Percentiles rank a stretch among this genome's conserved stretches.
Evolutionary conservation across 1,140 invertebrate species (phyloP).

Genomic region (Brachionus asplanchnoidis): DNA sequence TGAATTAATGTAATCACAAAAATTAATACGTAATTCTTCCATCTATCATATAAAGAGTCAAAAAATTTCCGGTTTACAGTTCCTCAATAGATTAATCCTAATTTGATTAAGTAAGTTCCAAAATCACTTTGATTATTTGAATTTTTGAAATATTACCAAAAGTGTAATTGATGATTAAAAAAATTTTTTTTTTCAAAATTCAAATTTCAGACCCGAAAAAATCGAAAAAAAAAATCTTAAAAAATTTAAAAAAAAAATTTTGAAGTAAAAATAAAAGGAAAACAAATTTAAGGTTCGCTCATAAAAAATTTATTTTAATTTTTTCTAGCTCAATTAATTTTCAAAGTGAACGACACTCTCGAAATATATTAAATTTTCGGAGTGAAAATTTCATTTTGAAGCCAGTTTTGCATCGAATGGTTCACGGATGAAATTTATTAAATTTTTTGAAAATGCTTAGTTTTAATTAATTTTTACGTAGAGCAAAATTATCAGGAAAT

Average conservation of each 20-base stretch:
- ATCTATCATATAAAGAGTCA: not conserved
- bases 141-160: not conserved
- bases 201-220: too few relatives aligned
- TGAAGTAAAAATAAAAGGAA: too few relatives aligned
- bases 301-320: too few relatives aligned
- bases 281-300: too few relatives aligned
- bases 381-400: not conserved
- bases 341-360: not conserved
- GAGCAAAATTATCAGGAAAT: not conserved
- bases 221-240: too few relatives aligned
- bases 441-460: not conserved
- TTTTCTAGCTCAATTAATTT: not conserved
- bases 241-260: too few relatives aligned
- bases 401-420: not conserved
- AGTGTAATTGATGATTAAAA: too few relatives aligned
- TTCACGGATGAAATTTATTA: not conserved
- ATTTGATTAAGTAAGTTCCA: not conserved
- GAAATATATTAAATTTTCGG: not conserved
- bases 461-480: not conserved
- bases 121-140: not conserved
- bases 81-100: not conserved
- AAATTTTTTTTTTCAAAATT: too few relatives aligned
- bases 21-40: not conserved
- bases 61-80: not conserved
- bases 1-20: not conserved